A percentile compares a stretch with the other conserved stretches of the same genome.
phyloP scores from a whole-genome alignment of 2,888 invertebrate species.

The Nomada fabriciana region DNA sequence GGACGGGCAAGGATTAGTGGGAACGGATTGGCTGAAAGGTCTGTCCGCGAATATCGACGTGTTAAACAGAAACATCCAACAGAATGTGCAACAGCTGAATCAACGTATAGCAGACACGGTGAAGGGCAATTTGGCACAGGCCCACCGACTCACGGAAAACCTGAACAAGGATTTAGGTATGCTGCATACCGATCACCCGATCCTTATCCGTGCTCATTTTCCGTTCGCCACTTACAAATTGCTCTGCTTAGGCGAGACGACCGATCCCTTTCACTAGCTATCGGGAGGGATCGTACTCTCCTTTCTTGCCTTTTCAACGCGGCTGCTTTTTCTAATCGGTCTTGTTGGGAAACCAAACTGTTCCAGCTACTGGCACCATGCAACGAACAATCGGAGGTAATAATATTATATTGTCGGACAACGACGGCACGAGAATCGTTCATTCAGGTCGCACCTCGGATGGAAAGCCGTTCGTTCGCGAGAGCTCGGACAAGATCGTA shows the following conservation, averaged over 20 bases:
- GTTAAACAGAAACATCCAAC: slow-evolving; percentile 60
- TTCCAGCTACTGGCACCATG: slow-evolving; percentile 9
- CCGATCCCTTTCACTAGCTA: slow-evolving; percentile 47
- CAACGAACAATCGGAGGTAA: neutral
- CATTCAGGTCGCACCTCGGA: slow-evolving; percentile 64
- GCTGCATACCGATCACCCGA: neutral
- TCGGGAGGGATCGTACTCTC: slow-evolving; percentile 8
- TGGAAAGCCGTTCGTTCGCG: slow-evolving; percentile 69
- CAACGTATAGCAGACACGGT: slow-evolving; percentile 60
- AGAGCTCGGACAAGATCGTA: slow-evolving; percentile 58
- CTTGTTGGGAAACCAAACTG: neutral
- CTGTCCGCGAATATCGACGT: slow-evolving; percentile 51
- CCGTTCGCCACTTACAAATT: neutral
- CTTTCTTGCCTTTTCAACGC: neutral
- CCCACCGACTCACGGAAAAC: slow-evolving; percentile 33
- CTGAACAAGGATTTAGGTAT: slow-evolving; percentile 25
- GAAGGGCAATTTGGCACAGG: slow-evolving; percentile 46
- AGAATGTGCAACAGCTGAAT: slow-evolving; percentile 57
- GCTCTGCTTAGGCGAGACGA: neutral
- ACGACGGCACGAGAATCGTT: slow-evolving; percentile 37
- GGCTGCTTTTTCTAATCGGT: neutral
- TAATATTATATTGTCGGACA: neutral
- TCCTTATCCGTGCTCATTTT: neutral
- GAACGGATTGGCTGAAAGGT: slow-evolving; percentile 41
- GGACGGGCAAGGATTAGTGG: neutral